Evolutionary conservation across 2,113 vertebrate species (phyloP), one percentile per base, ranked within the genome.

Genomic region (Maccullochella peelii): DNA sequence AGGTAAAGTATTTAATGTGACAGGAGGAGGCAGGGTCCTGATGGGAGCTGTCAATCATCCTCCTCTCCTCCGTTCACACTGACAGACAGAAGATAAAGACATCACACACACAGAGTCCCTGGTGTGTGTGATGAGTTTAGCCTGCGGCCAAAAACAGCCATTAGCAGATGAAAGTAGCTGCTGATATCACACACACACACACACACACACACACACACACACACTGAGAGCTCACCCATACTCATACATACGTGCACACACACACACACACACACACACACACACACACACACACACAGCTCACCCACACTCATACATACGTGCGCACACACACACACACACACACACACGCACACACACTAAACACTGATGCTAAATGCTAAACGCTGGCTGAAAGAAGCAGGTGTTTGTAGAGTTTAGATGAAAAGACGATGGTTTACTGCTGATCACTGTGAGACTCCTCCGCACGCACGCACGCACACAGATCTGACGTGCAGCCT

Each of bases 141-240:
- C 88, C 91, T 88, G 84, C 72, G 77, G 88, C 76, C 73, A 93
- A 82, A 88, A 93, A 91, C 89, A 93, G 88, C 82, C 88, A 91
- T 90, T 88, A 92, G 58, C 82, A 85, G 89, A 93, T 89, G 77
- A 92, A 94, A 92, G 91, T 77, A 89, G 77, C 67, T 85, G 84
- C 80, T 91, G 89, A 93, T 47, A 47, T 88, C 72, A 55, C 62
- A 44, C 52, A 69, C 55, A 89, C 77, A 33, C 54, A 63, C 52
- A 67, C 57, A 36, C 72, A 61, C 63, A 54, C 42, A 42, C 71
- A 66, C 50, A n/a, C 42, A 79, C 71, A 66, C 70, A 73, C 55
- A 69, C 55, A 90, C 77, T 42, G 11, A 9, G n/a, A n/a, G n/a
- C n/a, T n/a, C n/a, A n/a, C n/a, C n/a, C n/a, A n/a, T n/a, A n/a